phyloP scores from a whole-genome alignment of 2,888 invertebrate genomes.

The Eristalis intricaria region DNA sequence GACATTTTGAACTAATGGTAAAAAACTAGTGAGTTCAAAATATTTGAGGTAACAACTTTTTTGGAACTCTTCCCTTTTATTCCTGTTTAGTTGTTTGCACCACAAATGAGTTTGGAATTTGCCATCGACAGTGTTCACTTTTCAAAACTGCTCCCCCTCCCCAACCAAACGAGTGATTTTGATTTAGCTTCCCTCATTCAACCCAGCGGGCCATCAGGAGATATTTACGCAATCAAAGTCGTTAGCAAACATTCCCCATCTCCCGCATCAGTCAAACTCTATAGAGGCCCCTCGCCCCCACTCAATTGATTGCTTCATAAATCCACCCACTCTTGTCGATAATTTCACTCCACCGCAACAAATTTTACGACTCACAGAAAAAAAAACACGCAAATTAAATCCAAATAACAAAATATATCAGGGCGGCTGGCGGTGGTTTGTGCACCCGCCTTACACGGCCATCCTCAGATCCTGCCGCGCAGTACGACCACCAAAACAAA shows the following conservation, averaged over 20 bases:
- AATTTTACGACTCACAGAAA: constrained; percentile 13
- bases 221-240: background rate
- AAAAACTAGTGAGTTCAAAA: no score
- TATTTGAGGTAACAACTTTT: no score
- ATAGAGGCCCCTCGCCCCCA: background rate
- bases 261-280: background rate
- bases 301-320: constrained; percentile 37
- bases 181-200: no score
- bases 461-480: constrained; percentile 14
- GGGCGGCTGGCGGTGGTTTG: constrained; percentile 2
- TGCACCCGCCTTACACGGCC: background rate
- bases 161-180: no score
- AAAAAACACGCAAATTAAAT: constrained; percentile 35
- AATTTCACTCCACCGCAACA: constrained; percentile 48
- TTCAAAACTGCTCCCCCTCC: no score
- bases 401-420: constrained; percentile 36
- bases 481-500: constrained; percentile 38
- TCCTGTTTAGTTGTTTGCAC: no score
- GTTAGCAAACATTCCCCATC: background rate
- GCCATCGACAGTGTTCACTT: no score
- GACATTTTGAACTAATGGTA: no score
- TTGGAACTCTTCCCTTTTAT: no score
- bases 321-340: constrained; percentile 31
- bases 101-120: no score
- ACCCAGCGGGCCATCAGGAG: background rate